phyloP scores from a whole-genome alignment of 1,140 invertebrate species.

The Thrips palmi region DNA sequence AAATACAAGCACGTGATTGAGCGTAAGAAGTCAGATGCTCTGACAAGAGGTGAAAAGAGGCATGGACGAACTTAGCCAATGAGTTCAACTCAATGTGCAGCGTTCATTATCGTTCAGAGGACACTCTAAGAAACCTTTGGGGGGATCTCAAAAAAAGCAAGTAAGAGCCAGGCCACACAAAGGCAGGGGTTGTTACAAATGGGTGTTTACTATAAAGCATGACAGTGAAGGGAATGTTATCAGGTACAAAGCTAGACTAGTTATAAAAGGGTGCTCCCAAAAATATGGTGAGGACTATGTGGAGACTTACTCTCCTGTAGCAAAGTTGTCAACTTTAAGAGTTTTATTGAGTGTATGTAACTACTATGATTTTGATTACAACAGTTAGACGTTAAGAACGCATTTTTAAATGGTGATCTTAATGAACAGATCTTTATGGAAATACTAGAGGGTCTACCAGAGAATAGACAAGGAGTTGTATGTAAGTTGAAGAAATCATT shows the following conservation, averaged over 20 bases:
- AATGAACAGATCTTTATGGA: slow-evolving; percentile 24
- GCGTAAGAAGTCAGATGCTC: too few species aligned
- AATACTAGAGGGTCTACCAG: slow-evolving; percentile 19
- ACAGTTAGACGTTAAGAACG: slow-evolving; percentile 22
- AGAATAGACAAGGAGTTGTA: slow-evolving; percentile 12
- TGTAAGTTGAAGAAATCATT: slow-evolving; percentile 19
- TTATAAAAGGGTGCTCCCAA: slow-evolving; percentile 17
- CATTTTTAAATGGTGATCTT: slow-evolving; percentile 24
- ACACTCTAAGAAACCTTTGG: too few species aligned
- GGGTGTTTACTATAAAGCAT: slow-evolving; percentile 24
- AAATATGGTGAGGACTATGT: slow-evolving; percentile 17
- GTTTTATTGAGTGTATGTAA: slow-evolving; percentile 17
- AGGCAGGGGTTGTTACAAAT: too few species aligned
- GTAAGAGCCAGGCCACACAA: too few species aligned
- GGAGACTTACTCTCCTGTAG: slow-evolving; percentile 20
- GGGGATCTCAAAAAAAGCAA: too few species aligned
- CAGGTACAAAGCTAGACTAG: slow-evolving; percentile 19
- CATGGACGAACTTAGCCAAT: too few species aligned
- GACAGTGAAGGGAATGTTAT: slow-evolving; percentile 18
- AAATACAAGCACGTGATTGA: too few species aligned
- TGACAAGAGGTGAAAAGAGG: too few species aligned
- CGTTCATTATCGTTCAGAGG: too few species aligned
- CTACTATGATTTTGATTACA: slow-evolving; percentile 14
- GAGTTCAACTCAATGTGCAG: too few species aligned
- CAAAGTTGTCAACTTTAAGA: slow-evolving; percentile 17